Base-by-base conservation (phyloP, 1,140 invertebrate species). In the Carposina sasakii region DNA sequence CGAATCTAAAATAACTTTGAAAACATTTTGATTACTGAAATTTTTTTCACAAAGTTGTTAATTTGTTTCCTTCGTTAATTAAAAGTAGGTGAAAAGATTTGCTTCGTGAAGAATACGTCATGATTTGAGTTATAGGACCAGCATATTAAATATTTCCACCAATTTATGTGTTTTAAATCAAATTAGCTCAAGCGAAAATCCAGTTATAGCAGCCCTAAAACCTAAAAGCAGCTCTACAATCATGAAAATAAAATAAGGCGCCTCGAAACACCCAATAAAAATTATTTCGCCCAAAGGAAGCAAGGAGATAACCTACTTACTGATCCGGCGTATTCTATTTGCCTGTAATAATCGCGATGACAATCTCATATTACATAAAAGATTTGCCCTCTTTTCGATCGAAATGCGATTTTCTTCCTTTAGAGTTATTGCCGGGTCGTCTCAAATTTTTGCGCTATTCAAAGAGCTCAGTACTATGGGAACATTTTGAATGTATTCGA, bases 281-380 rank as follows among this genome's bases (percentile, higher is more conserved):
- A 63, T 69, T 64, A 74, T 81, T 77, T 59, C 60, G 63, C 57
- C 64, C 70, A 76, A 75, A 75, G 76, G 77, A 84, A 81, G 77
- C 72, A 74, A 65, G 71, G 59, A 70, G 77, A 79, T 84, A 84
- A 81, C 77, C 79, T 75, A 81, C 76, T 84, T 84, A 81, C 74
- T 74, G 79, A 84, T 79, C 76, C 73, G 67, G 65, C 76, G 81
- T 81, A 81, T 84, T 84, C 81, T 84, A 81, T 84, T 84, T 84
- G 76, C 77, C 77, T 81, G 71, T 84, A 84, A 84, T 84, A 84
- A 84, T 84, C 81, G 77, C 77, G 76, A 81, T 84, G 77, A 84
- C 81, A 84, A 81, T 84, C 81, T 81, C 70, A 81, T 84, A 84
- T 81, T 84, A 81, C 77, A 84, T 84, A 84, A 84, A 84, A 84